phyloP scores from a whole-genome alignment of 2,888 invertebrate genomes.

The Chironomus tentans region DNA sequence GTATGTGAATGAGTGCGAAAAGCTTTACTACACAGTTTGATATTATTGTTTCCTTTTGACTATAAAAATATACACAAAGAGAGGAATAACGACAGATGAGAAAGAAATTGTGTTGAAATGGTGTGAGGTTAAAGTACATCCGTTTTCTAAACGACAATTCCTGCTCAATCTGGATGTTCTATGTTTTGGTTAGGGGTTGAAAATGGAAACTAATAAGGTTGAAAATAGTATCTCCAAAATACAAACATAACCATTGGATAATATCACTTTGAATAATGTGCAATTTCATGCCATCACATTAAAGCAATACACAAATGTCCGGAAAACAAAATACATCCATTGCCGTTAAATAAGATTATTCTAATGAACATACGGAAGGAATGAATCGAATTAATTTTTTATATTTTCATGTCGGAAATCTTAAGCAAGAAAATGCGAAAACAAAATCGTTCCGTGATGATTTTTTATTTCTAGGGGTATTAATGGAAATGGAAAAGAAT shows the following conservation, averaged over 20 bases:
- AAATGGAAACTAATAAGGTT: conserved; percentile 11
- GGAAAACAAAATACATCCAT: no score
- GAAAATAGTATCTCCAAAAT: no score
- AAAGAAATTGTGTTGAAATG: not conserved
- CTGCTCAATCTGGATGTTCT: not conserved
- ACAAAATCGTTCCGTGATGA: no score
- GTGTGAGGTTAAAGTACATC: not conserved
- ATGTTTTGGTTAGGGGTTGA: not conserved
- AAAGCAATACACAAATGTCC: no score
- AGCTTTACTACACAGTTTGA: conserved; percentile 16
- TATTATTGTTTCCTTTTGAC: conserved; percentile 15
- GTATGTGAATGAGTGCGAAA: not conserved
- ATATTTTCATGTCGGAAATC: no score
- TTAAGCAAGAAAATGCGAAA: no score
- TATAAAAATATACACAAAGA: not conserved
- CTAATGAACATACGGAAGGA: no score
- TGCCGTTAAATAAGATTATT: no score
- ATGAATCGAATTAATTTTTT: no score
- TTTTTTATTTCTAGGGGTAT: no score
- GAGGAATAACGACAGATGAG: no score
- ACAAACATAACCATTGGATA: conserved; percentile 7
- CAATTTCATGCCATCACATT: not conserved
- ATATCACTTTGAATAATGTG: conserved; percentile 25
- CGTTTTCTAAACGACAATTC: not conserved
- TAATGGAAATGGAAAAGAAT: no score